Base-by-base conservation (phyloP, 2,797 vertebrate genomes). In the Eupleurogrammus muticus region DNA sequence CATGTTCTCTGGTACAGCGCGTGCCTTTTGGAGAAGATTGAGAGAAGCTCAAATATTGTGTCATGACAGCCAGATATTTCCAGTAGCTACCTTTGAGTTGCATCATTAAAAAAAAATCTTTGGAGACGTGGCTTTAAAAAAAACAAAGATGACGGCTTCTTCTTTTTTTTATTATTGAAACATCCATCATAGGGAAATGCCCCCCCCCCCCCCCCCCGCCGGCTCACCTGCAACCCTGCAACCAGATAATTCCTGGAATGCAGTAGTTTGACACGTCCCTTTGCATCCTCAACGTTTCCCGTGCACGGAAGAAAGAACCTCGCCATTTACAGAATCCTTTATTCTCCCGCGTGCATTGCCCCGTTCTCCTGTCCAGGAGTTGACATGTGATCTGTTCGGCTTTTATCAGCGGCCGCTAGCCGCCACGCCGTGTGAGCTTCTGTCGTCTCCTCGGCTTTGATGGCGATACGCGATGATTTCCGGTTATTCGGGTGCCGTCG, bases 351-450 rank as follows among this genome's bases (percentile, higher is more conserved):
- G 8, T 2, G 46, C 14, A 0, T 23, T 24, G n/a, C n/a, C n/a
- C n/a, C n/a, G n/a, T n/a, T 52, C 49, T 63, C n/a, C 20, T 8
- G 36, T n/a, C 10, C 50, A 9, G 17, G 2, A 53, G 58, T 48
- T 66, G 75, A 71, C 71, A 66, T 34, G 59, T 46, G 23, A 75
- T 56, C 40, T 48, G 28, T 28, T 3, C 3, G 44, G 46, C 5
- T 17, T 51, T 66, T 17, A 62, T 56, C 42, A 48, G 58, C 64
- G 57, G 28, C n/a, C 32, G 9, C 57, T 14, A 32, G 63, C 56
- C 44, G 10, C 44, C 28, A 28, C 6, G 28, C 6, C 24, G 10
- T 8, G 4, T 34, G 47, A 62, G 59, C 50, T 28, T 49, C 65
- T n/a, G 70, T 70, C 75, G 34, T 19, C 51, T 13, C 1, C 16